Percentiles rank a stretch among this genome's conserved stretches.
Evolutionary conservation across 2,113 vertebrate species (phyloP).

Genomic region (Todiramphus saurophagus): DNA sequence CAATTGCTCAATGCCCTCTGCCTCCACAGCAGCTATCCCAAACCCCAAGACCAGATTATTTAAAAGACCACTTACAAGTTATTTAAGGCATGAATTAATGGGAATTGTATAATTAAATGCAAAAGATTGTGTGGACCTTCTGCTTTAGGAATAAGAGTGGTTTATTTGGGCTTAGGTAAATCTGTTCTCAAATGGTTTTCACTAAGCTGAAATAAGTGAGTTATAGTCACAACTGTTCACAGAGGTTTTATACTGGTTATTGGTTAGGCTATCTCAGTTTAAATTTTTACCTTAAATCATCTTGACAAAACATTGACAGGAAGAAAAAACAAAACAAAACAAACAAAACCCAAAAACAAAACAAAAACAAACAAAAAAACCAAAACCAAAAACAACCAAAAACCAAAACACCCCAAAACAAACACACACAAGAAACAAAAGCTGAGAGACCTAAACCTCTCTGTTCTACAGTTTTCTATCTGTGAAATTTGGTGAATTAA

Average conservation of each 20-base stretch:
- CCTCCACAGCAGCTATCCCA: too few relatives aligned
- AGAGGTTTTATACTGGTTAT: neutral
- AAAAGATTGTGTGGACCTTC: neutral
- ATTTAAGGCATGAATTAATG: neutral
- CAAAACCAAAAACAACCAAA: neutral
- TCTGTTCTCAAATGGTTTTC: neutral
- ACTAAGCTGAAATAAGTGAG: neutral
- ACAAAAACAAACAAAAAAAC: neutral
- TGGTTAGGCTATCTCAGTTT: neutral
- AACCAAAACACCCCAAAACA: neutral
- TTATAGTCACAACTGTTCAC: neutral
- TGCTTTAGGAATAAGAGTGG: neutral
- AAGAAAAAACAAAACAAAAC: neutral
- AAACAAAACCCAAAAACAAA: neutral
- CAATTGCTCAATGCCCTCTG: too few relatives aligned
- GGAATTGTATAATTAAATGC: neutral
- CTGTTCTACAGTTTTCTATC: neutral
- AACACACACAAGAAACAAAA: neutral
- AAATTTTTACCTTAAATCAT: neutral
- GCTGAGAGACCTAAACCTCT: neutral
- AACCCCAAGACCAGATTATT: too few relatives aligned
- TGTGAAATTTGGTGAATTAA: neutral
- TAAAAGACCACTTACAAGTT: neutral
- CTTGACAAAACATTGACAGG: rapidly evolving
- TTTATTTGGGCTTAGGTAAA: neutral